A percentile compares a stretch with the other conserved stretches of the same genome.
phyloP scores from a whole-genome alignment of 2,888 invertebrate genomes.

The Galerucella nymphaeae region DNA sequence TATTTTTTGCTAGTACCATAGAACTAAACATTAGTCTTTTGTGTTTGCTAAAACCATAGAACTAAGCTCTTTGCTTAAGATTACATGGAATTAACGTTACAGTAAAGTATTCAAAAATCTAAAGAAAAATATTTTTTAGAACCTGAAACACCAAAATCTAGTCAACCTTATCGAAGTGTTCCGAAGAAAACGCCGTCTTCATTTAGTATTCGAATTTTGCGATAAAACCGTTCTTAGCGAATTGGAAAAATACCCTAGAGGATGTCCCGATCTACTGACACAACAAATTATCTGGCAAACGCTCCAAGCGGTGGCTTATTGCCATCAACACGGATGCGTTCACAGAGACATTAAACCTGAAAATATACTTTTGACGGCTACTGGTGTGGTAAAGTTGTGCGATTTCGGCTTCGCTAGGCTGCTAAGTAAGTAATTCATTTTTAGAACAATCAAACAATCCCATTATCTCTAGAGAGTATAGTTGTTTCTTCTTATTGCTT shows the following conservation, averaged over 20 bases:
- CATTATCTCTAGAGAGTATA: not conserved
- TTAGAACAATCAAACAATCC: too few species aligned
- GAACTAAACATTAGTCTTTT: too few species aligned
- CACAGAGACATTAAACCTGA: slow-evolving; percentile 99
- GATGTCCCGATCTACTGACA: slow-evolving; percentile 90
- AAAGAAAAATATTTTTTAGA: slow-evolving; percentile 69
- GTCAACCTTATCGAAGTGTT: slow-evolving; percentile 98
- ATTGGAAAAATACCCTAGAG: slow-evolving; percentile 86
- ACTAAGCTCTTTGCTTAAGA: too few species aligned
- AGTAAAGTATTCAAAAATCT: too few species aligned
- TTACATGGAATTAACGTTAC: too few species aligned
- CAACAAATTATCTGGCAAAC: slow-evolving; percentile 97
- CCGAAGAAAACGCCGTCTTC: slow-evolving; percentile 91
- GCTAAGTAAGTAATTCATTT: slow-evolving; percentile 73
- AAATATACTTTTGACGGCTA: slow-evolving; percentile 93
- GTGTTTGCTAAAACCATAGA: too few species aligned
- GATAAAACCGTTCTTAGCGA: slow-evolving; percentile 97
- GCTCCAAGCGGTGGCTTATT: slow-evolving; percentile 93
- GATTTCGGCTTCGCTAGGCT: slow-evolving; percentile 99
- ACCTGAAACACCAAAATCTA: slow-evolving; percentile 96
- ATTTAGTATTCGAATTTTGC: slow-evolving; percentile 98
- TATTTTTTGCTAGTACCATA: too few species aligned
- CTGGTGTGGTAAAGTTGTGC: slow-evolving; percentile 95
- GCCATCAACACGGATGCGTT: slow-evolving; percentile 96
- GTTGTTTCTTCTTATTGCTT: not conserved